phyloP scores from a whole-genome alignment of 2,888 invertebrate genomes.

The Eupithecia subumbrata region DNA sequence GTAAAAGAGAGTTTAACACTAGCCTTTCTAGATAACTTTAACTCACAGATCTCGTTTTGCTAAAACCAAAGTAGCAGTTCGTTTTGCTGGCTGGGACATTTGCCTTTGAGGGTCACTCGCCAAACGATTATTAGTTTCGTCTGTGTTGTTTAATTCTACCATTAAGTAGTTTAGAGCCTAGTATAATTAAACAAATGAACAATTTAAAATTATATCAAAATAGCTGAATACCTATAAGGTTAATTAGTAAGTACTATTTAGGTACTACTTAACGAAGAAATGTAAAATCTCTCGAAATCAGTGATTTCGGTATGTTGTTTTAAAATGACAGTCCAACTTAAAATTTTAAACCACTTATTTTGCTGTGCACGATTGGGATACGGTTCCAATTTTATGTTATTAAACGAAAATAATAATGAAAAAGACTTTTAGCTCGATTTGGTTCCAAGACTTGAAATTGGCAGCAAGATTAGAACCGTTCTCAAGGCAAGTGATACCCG shows the following conservation, averaged over 20 bases:
- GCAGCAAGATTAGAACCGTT: not conserved
- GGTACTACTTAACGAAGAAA: too few relatives aligned
- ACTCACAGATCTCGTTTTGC: not conserved
- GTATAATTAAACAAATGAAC: too few relatives aligned
- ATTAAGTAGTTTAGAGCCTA: too few relatives aligned
- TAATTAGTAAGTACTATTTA: too few relatives aligned
- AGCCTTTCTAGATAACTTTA: not conserved
- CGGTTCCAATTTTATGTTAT: not conserved
- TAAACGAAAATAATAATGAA: not conserved
- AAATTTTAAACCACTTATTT: not conserved
- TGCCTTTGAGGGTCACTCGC: slow-evolving; percentile 14
- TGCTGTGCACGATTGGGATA: too few relatives aligned
- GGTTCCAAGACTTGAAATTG: not conserved
- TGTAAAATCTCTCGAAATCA: too few relatives aligned
- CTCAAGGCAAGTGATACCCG: not conserved
- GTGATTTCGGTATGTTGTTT: too few relatives aligned
- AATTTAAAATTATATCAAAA: too few relatives aligned
- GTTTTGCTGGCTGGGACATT: slow-evolving; percentile 16
- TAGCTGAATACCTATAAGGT: too few relatives aligned
- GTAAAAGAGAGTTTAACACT: not conserved
- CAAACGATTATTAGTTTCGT: slow-evolving; percentile 11
- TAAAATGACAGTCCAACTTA: too few relatives aligned
- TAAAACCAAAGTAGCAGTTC: slow-evolving; percentile 16
- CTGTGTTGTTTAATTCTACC: not conserved
- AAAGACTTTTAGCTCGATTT: not conserved